Percentiles rank a stretch among this genome's conserved stretches.
Evolutionary conservation across 2,113 vertebrate genomes (phyloP).

Genomic region (Pseudopipra pipra): DNA sequence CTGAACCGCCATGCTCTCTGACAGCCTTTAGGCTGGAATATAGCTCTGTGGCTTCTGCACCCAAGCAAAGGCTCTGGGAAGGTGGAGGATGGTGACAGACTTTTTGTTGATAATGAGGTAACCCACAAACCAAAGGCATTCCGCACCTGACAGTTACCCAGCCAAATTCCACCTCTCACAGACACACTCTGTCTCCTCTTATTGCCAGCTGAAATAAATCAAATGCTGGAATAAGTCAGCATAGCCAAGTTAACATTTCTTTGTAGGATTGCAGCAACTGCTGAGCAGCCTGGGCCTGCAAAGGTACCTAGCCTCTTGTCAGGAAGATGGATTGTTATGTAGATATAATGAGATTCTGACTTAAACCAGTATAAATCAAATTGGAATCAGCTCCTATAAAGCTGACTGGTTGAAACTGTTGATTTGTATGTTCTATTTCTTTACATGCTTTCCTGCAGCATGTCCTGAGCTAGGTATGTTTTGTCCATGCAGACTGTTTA

Average conservation of each 20-base stretch:
- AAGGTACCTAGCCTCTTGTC: neutral
- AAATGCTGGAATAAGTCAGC: neutral
- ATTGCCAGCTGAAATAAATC: neutral
- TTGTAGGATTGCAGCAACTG: neutral
- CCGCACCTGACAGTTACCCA: neutral
- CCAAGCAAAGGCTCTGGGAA: neutral
- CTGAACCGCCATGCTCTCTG: accelerated
- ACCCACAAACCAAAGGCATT: neutral
- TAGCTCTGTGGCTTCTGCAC: accelerated
- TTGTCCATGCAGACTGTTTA: neutral
- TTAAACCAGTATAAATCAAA: neutral
- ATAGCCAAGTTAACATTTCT: neutral
- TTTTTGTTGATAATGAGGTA: neutral
- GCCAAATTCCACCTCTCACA: neutral
- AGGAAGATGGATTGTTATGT: neutral
- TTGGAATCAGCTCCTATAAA: neutral
- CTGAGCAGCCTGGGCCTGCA: neutral
- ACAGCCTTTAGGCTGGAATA: neutral
- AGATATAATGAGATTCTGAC: neutral
- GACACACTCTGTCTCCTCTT: neutral
- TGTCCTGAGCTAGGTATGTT: neutral
- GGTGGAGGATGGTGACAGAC: neutral
- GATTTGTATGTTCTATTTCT: neutral
- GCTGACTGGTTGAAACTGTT: neutral
- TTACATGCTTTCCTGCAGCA: neutral